Percentiles rank a stretch among this genome's conserved stretches.
Evolutionary conservation across 2,888 invertebrate genomes (phyloP).

Genomic region (Apamea crenata): DNA sequence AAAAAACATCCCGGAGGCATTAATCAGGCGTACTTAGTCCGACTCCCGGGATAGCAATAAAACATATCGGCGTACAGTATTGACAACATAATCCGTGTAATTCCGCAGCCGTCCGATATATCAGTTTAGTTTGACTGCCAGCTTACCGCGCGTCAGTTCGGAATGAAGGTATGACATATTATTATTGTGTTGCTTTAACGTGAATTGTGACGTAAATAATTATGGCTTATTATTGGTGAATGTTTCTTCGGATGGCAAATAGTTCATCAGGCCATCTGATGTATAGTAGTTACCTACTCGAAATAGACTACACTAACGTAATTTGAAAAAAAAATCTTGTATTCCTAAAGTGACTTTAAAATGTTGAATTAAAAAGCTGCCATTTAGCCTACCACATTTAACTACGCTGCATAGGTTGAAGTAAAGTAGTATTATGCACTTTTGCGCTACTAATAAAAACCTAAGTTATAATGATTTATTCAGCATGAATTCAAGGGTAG

Average conservation of each 20-base stretch:
- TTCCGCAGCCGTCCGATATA: conserved; percentile 62
- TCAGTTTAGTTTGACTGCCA: conserved; percentile 65
- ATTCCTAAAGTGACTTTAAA: too few relatives aligned
- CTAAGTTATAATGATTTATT: too few relatives aligned
- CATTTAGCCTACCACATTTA: not conserved
- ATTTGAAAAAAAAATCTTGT: not conserved
- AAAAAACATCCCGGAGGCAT: conserved; percentile 47
- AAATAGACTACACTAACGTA: not conserved
- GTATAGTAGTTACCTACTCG: not conserved
- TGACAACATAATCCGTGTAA: conserved; percentile 65
- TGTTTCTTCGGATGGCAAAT: not conserved
- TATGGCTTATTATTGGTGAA: not conserved
- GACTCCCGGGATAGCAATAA: conserved; percentile 58
- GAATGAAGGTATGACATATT: conserved; percentile 27
- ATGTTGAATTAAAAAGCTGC: not conserved
- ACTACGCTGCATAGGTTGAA: not conserved
- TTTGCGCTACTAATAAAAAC: not conserved
- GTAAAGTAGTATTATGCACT: not conserved
- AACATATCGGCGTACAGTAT: conserved; percentile 61
- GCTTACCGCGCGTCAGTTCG: conserved; percentile 48
- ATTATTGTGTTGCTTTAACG: conserved; percentile 12
- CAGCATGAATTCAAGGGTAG: too few relatives aligned
- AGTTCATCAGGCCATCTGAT: not conserved
- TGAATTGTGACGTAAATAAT: conserved; percentile 24
- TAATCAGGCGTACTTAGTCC: conserved; percentile 61